Base-by-base conservation (phyloP, 2,888 invertebrate species). In the Heliconius charithonia region DNA sequence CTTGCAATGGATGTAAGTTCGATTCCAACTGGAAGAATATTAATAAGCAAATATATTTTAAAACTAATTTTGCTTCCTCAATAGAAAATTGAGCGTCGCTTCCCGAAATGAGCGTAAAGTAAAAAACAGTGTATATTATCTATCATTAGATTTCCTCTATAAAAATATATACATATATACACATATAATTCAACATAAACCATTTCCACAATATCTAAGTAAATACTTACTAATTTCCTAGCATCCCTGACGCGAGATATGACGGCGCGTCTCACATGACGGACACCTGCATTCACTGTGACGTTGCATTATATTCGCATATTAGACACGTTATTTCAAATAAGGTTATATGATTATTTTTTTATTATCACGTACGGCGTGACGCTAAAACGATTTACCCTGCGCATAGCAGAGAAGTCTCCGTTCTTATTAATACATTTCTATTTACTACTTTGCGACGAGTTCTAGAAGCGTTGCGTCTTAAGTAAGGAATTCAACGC, bases 211-310 rank as follows among this genome's bases (percentile, higher is more conserved):
- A 41, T 51, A 72, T 25, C 13, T 56, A 56, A 56, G 12, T 72
- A n/a, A 59, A 32, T 59, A 32, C 9, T 69, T 29, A 56, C 13
- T 71, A 1, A 56, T 29, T 32, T 56, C 37, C n/a, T 59, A 32
- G 59, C 72, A 72, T 72, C 72, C 72, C 59, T 72, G 72, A 37
- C 16, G 19, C 22, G 22, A 29, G n/a, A n/a, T n/a, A n/a, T n/a
- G n/a, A n/a, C n/a, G n/a, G 56, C n/a, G 25, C 59, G 32, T 72
- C 32, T 72, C 72, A 72, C 59, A 59, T 72, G 72, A 72, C 72
- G 16, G 32, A 59, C 72, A 72, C 72, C 72, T 72, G 72, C 72
- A 45, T 45, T 45, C 69, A 37, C 59, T 56, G 59, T 59, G 32
- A 72, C 72, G 72, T 59, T 56, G 29, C 72, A 59, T 59, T 16